Base-by-base conservation (phyloP, 2,113 vertebrate genomes). In the Malaclemys terrapin region DNA sequence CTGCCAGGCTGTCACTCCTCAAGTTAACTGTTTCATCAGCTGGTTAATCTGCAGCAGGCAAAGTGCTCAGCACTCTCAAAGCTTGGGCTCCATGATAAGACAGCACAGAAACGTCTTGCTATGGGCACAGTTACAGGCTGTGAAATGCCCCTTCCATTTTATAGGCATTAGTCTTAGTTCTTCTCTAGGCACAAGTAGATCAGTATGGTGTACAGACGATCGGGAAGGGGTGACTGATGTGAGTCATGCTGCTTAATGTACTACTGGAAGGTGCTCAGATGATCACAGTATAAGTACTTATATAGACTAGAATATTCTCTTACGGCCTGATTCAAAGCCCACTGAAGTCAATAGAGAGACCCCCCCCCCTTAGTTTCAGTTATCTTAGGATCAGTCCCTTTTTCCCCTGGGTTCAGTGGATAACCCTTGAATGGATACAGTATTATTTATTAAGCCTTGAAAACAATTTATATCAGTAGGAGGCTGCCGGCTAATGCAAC, bases 381-480 rank as follows among this genome's bases (percentile, higher is more conserved):
- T 49, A 29, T 7, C 57, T 90, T 52, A 6, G 12, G 49, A 84
- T 38, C 27, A 29, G 38, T 29, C 50, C 72, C 38, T 38, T 80
- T 49, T 47, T 24, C 24, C 27, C 49, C 56, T 56, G 50, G 50
- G 25, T 56, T 80, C 38, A 69, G 82, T 45, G 22, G 31, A 5
- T 47, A 65, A 72, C 11, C 8, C 3, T 0, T 79, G 83, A 6
- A 0, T 0, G 85, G 54, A 27, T 53, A 17, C 50, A 69, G 42
- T 0, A 0, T 56, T 57, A 50, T 2, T 56, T 62, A 42, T 49
- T 17, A 49, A 57, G 3, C 78, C 16, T 0, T 8, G 22, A 24
- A n/a, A 78, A 82, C 59, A 80, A 8, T 91, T 72, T 38, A 53
- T 56, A 5, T 17, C 11, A 49, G 6, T 1, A 59, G 29, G n/a